These are phyloP conservation scores for Ectemnius cavifrons DNA, from an alignment of 2,888 invertebrate genomes.

Conservation along the genomic window DNA sequence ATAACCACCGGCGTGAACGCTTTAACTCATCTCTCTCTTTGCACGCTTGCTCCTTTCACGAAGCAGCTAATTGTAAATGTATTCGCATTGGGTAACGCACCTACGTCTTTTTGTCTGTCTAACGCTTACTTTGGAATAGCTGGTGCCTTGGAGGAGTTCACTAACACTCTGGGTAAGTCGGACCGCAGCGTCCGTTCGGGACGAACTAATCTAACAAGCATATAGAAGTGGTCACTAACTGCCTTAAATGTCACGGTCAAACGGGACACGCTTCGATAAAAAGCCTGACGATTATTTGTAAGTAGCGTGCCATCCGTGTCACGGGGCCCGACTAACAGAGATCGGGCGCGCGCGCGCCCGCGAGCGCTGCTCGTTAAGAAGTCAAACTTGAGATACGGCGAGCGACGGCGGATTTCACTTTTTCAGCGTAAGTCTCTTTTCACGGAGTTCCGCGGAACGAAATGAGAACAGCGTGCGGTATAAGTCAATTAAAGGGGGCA, in stretches of 20 bases:
- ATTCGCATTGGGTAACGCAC: constrained; percentile 49
- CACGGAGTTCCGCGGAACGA: neutral
- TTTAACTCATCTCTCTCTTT: neutral
- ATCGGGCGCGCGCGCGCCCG: too few relatives aligned
- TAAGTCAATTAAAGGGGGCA: constrained; percentile 47
- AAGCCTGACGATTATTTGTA: constrained; percentile 36
- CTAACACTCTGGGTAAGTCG: constrained; percentile 75
- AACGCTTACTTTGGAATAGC: constrained; percentile 64
- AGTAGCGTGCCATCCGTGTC: constrained; percentile 31
- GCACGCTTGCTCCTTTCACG: constrained; percentile 9
- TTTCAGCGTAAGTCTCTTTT: constrained; percentile 1
- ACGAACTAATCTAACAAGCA: too few relatives aligned
- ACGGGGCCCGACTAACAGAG: neutral
- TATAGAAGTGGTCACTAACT: too few relatives aligned
- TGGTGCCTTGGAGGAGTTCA: constrained; percentile 73
- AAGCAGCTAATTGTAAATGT: neutral
- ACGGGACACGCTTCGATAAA: neutral
- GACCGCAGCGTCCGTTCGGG: constrained; percentile 1
- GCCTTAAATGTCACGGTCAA: constrained; percentile 10
- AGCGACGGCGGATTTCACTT: constrained; percentile 2
- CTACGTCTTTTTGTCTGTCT: constrained; percentile 41
- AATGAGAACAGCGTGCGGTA: constrained; percentile 13
- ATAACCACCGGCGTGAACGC: neutral
- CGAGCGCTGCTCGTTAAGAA: constrained; percentile 12
- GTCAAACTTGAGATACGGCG: constrained; percentile 21